These are phyloP conservation scores for Parnassius smintheus DNA, from an alignment of 2,888 invertebrate genomes.

Conservation along the genomic window DNA sequence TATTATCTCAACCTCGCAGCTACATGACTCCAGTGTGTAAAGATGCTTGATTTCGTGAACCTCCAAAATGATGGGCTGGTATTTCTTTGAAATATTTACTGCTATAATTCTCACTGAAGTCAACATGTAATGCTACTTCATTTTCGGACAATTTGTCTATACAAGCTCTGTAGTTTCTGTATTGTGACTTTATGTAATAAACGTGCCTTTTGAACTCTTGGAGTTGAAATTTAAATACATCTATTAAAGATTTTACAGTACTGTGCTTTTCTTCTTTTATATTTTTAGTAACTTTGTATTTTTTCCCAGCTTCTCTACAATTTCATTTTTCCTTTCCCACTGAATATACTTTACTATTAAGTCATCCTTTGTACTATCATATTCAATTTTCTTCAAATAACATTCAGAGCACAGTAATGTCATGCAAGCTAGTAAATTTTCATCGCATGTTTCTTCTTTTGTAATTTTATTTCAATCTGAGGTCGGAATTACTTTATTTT, in stretches of 20 bases:
- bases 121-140: slow-evolving; percentile 12
- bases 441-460: too few species aligned
- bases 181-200: background rate
- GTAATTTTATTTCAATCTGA: background rate
- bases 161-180: slow-evolving; percentile 1
- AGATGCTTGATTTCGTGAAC: slow-evolving; percentile 3
- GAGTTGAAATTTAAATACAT: background rate
- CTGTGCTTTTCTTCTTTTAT: background rate
- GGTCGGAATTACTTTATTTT: slow-evolving; percentile 12
- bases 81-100: slow-evolving; percentile 1
- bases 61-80: background rate
- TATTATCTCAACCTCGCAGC: slow-evolving; percentile 7
- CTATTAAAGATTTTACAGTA: background rate
- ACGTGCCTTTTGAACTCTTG: slow-evolving; percentile 1
- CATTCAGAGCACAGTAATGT: too few species aligned
- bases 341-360: too few species aligned
- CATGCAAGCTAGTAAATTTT: too few species aligned
- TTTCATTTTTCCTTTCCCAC: too few species aligned
- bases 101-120: background rate
- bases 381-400: too few species aligned
- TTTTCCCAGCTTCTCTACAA: background rate
- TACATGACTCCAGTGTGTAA: background rate
- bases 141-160: background rate
- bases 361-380: too few species aligned
- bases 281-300: background rate